phyloP scores from a whole-genome alignment of 1,140 invertebrate species.

The Trachelipus rathkii region DNA sequence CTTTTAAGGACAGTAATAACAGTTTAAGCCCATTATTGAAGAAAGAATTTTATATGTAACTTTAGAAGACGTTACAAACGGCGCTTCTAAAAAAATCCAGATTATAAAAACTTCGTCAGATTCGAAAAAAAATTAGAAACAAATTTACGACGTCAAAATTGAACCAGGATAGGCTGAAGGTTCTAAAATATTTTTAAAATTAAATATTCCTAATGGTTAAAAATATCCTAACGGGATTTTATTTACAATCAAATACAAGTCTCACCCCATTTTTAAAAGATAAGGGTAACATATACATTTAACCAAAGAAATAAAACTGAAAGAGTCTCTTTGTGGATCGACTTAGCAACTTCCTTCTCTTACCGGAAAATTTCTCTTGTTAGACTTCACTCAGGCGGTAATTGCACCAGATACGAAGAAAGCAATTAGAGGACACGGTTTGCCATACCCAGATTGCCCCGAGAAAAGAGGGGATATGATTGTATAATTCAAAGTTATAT shows the following conservation, averaged over 20 bases:
- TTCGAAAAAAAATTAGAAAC: not conserved
- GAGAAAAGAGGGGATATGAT: not conserved
- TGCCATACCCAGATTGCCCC: not conserved
- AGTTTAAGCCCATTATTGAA: no score
- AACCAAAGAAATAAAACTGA: not conserved
- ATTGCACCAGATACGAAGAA: not conserved
- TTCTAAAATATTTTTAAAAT: not conserved
- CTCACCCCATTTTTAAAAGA: not conserved
- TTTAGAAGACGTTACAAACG: not conserved
- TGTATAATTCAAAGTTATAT: not conserved
- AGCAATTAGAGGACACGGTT: not conserved
- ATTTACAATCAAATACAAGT: not conserved
- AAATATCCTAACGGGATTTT: not conserved
- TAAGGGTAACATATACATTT: not conserved
- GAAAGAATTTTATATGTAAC: not conserved
- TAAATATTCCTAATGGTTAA: not conserved
- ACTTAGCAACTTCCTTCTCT: not conserved
- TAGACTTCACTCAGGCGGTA: not conserved
- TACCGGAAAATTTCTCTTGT: not conserved
- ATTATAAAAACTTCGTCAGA: not conserved
- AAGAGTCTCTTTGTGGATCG: not conserved
- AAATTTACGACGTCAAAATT: not conserved
- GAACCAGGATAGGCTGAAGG: not conserved
- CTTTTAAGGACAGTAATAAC: no score
- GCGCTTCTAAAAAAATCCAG: not conserved